Base-by-base conservation (phyloP, 2,113 vertebrate species). In the Merops nubicus region DNA sequence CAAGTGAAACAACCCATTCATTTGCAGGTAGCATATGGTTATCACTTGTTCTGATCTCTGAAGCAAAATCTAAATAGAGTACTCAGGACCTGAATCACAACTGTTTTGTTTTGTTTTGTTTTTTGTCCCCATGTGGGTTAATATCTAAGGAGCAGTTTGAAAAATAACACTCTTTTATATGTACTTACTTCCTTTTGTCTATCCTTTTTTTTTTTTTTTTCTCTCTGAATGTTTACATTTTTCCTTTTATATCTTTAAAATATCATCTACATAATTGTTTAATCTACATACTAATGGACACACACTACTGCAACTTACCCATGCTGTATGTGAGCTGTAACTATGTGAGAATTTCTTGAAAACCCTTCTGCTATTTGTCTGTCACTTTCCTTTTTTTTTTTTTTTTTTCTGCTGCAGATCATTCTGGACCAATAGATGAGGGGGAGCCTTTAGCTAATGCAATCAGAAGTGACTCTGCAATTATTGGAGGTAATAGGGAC, bases 401-500 rank as follows among this genome's bases (percentile, higher is more conserved):
- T 34, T 82, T 89, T 85, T 20, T 59, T 91, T 84, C 87, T 93
- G 70, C 93, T 98, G 42, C 98, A 99, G 99, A 99, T 97, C 99
- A 99, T 87, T 98, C 99, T 84, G 98, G 98, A 97, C 98, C 99
- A 77, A 97, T 97, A 97, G 98, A 98, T 95, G 97, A 98, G 65
- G 98, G 98, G 97, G 97, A 99, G 36, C 99, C 98, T 38, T 94
- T 99, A 95, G 97, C 98, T 83, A 99, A 99, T 96, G 97, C 98
- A 89, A 98, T 99, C 97, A 98, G 91, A 97, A 98, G 96, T 87
- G 98, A 99, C 96, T 99, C 99, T 76, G 99, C 99, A 94, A 96
- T 99, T 73, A 99, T 99, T 93, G 99, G 99, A 99, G 99, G 99
- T 99, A 99, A 98, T 88, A 88, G 78, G 64, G 85, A 96, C 11